Percentiles rank a stretch among this genome's conserved stretches.
These are phyloP conservation scores for Artemia sp. DNA, from an alignment of 2,888 invertebrate genomes.

Conservation along the genomic window DNA sequence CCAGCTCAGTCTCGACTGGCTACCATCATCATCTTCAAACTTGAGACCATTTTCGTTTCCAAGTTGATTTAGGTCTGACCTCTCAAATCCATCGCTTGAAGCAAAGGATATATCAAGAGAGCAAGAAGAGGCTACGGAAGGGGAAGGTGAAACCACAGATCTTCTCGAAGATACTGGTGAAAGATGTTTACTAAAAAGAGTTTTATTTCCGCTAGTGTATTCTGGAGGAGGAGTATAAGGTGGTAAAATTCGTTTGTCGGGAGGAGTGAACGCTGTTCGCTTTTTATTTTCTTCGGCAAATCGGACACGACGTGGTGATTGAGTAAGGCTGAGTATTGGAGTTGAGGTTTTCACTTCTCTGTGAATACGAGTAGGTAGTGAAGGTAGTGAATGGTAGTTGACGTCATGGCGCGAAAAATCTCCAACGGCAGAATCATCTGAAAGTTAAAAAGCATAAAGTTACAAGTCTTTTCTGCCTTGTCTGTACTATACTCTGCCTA, in stretches of 20 bases:
- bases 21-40: not conserved
- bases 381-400: not conserved
- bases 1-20: not conserved
- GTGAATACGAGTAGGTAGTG: not conserved
- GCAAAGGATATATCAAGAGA: constrained; percentile 22
- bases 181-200: not conserved
- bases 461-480: too few species aligned
- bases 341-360: not conserved
- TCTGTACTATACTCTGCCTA: too few species aligned
- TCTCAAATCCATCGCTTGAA: constrained; percentile 15
- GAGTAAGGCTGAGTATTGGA: not conserved
- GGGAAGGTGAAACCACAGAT: constrained; percentile 18
- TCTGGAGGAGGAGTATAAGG: constrained; percentile 3
- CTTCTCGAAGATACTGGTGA: constrained; percentile 1
- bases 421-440: constrained; percentile 8
- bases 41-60: not conserved
- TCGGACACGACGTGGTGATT: not conserved
- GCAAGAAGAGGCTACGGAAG: constrained; percentile 21
- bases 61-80: not conserved
- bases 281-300: not conserved
- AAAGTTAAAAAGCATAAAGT: not conserved
- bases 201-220: not conserved
- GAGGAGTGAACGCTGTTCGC: not conserved
- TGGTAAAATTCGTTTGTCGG: not conserved
- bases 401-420: not conserved